Conservation (phyloP, 2,888 invertebrate species). For the Cremastinae sp. region DNA sequence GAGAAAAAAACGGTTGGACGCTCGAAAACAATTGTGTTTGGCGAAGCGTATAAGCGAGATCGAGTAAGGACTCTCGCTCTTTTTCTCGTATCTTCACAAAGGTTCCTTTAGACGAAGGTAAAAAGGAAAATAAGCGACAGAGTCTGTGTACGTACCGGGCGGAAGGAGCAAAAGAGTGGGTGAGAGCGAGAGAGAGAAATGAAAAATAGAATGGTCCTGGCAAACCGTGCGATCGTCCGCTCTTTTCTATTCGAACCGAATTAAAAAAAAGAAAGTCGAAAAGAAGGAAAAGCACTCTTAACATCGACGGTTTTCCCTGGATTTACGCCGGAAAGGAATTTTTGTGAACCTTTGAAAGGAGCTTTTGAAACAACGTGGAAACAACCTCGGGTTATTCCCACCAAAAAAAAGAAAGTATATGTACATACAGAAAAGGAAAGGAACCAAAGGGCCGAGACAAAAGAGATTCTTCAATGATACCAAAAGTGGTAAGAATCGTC, state of each 20-base stretch:
- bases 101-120: slow-evolving; percentile 34
- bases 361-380: slow-evolving; percentile 33
- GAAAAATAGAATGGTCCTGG: slow-evolving; percentile 49
- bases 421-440: slow-evolving; percentile 2
- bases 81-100: slow-evolving; percentile 66
- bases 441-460: background rate
- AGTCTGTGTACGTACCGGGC: no score
- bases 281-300: slow-evolving; percentile 39
- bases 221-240: slow-evolving; percentile 41
- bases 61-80: slow-evolving; percentile 64
- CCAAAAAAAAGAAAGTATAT: background rate
- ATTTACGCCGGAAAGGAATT: slow-evolving; percentile 68
- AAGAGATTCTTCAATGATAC: background rate
- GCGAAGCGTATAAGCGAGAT: slow-evolving; percentile 68
- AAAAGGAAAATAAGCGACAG: slow-evolving; percentile 11
- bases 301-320: slow-evolving; percentile 69
- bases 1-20: slow-evolving; percentile 38
- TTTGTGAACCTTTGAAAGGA: slow-evolving; percentile 68
- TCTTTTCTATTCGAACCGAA: background rate
- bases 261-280: slow-evolving; percentile 22
- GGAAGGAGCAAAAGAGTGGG: slow-evolving; percentile 18
- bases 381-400: slow-evolving; percentile 27
- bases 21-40: slow-evolving; percentile 70
- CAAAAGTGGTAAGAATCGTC: background rate
- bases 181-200: slow-evolving; percentile 26